Evolutionary conservation across 2,888 invertebrate genomes (phyloP).

Genomic region (Cenopis cana): DNA sequence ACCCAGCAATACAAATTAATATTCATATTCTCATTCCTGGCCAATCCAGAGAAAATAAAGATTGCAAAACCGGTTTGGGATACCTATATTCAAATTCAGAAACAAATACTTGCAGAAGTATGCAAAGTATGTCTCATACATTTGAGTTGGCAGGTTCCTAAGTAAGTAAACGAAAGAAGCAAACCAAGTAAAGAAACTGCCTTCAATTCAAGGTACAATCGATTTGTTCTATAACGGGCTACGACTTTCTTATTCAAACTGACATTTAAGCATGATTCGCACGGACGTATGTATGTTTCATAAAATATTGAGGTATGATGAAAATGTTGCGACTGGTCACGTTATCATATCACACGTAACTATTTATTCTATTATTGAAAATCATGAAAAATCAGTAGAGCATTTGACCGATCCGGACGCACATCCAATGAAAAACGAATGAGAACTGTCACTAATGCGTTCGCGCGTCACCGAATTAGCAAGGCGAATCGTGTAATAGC

Average conservation of each 20-base stretch:
- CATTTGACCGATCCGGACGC: slow-evolving; percentile 10
- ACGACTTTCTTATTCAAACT: slow-evolving; percentile 18
- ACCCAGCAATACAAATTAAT: too few relatives aligned
- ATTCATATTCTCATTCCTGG: not conserved
- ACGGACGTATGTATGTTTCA: slow-evolving; percentile 5
- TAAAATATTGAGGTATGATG: not conserved
- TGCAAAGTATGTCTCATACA: slow-evolving; percentile 1
- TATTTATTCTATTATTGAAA: not conserved
- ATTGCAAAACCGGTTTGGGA: not conserved
- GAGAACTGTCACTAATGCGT: slow-evolving; percentile 8
- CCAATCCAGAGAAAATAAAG: not conserved
- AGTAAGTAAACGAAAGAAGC: slow-evolving; percentile 28
- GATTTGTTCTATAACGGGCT: slow-evolving; percentile 20
- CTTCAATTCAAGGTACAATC: slow-evolving; percentile 28
- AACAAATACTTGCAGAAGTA: not conserved
- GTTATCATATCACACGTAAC: slow-evolving; percentile 2
- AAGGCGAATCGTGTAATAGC: slow-evolving; percentile 26
- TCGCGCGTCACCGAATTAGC: slow-evolving; percentile 18
- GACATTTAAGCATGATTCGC: slow-evolving; percentile 10
- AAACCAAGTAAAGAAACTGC: slow-evolving; percentile 17
- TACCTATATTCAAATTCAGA: too few relatives aligned
- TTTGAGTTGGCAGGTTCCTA: not conserved
- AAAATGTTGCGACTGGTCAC: not conserved
- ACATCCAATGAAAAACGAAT: slow-evolving; percentile 15
- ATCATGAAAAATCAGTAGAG: slow-evolving; percentile 12